A percentile compares a stretch with the other conserved stretches of the same genome.
Conservation (phyloP, 2,888 invertebrate species). For the Trimorus sp. region DNA sequence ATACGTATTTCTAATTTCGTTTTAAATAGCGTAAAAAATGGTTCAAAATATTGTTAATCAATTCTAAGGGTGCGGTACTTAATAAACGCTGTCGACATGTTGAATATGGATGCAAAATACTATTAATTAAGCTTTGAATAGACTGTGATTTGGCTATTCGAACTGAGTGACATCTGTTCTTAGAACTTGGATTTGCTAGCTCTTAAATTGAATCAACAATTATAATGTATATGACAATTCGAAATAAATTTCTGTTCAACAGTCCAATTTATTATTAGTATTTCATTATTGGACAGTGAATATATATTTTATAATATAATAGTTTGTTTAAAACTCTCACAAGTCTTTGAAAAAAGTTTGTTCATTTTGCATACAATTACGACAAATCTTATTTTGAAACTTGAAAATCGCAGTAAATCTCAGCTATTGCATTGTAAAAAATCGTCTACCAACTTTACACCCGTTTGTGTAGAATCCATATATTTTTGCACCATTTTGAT, state of each 20-base stretch:
- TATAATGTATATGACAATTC: conserved; percentile 40
- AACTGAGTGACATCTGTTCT: conserved; percentile 54
- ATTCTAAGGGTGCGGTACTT: conserved; percentile 27
- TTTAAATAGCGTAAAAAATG: conserved; percentile 5
- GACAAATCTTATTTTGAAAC: too few species aligned
- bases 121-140: conserved; percentile 59
- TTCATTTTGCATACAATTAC: too few species aligned
- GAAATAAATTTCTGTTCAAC: conserved; percentile 16
- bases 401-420: too few species aligned
- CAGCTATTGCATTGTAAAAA: too few species aligned
- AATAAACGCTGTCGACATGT: conserved; percentile 42
- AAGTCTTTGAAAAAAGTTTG: too few species aligned
- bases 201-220: conserved; percentile 49
- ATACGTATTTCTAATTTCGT: background rate
- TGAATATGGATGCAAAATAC: conserved; percentile 58
- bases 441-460: too few species aligned
- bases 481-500: too few species aligned
- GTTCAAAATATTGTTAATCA: conserved; percentile 38
- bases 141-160: conserved; percentile 60
- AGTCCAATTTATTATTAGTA: too few species aligned
- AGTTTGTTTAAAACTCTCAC: too few species aligned
- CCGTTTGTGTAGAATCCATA: too few species aligned
- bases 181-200: conserved; percentile 36
- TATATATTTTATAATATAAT: too few species aligned
- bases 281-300: too few species aligned